A percentile compares a stretch with the other conserved stretches of the same genome.
phyloP scores from a whole-genome alignment of 2,113 vertebrate species.

The Paraplagusia blochii region DNA sequence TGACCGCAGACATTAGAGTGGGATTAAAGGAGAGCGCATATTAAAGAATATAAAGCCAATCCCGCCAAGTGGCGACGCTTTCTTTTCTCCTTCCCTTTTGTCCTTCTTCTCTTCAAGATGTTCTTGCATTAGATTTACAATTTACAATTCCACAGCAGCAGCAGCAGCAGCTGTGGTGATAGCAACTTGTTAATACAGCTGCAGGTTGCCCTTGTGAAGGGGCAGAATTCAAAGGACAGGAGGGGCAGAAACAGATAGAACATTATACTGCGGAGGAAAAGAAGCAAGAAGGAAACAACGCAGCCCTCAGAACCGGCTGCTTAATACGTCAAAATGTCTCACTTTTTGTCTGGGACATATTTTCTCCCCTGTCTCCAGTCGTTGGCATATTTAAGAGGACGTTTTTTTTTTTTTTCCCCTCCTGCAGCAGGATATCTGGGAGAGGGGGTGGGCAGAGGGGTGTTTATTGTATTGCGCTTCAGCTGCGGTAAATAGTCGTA shows the following conservation, averaged over 20 bases:
- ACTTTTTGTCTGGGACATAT: constrained; percentile 56
- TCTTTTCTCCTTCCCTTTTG: background rate
- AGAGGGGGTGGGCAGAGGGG: too few species aligned
- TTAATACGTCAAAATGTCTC: constrained; percentile 72
- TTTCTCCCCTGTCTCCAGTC: constrained; percentile 57
- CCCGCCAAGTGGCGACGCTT: constrained; percentile 70
- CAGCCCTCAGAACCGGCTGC: constrained; percentile 66
- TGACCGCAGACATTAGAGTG: constrained; percentile 79
- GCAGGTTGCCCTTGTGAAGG: constrained; percentile 68
- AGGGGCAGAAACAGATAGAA: constrained; percentile 52
- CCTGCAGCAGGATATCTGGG: constrained; percentile 58
- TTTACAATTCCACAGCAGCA: constrained; percentile 63
- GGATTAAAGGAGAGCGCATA: constrained; percentile 80
- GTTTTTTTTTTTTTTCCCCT: constrained; percentile 33
- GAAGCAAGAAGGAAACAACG: constrained; percentile 49
- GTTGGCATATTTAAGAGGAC: constrained; percentile 68
- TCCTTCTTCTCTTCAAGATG: constrained; percentile 30
- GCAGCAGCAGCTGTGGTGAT: constrained; percentile 53
- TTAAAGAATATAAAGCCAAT: constrained; percentile 81
- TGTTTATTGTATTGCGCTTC: constrained; percentile 66
- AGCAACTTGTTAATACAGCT: constrained; percentile 67
- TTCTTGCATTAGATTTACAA: constrained; percentile 72
- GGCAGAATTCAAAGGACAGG: constrained; percentile 60
- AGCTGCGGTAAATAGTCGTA: constrained; percentile 73
- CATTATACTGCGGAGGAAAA: constrained; percentile 47